These are phyloP conservation scores for Rallus crepitans DNA, from an alignment of 2,797 vertebrate genomes.

Conservation along the genomic window DNA sequence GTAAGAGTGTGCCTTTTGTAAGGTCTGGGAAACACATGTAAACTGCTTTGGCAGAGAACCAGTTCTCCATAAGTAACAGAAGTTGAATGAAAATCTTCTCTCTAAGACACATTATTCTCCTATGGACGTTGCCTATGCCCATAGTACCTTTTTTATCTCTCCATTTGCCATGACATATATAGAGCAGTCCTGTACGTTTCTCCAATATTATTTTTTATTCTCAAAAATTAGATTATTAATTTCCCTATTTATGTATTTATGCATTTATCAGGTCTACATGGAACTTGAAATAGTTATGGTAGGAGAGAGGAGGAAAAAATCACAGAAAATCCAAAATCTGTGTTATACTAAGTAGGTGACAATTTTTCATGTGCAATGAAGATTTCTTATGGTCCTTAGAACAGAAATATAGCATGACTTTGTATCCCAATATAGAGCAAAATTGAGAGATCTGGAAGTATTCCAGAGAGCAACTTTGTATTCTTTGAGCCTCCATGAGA, in stretches of 20 bases:
- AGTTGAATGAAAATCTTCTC: background rate
- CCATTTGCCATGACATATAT: background rate
- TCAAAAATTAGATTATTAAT: background rate
- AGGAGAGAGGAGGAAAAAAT: background rate
- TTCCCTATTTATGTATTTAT: background rate
- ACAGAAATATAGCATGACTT: background rate
- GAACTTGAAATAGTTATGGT: background rate
- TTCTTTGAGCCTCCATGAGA: background rate
- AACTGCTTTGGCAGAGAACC: constrained; percentile 13
- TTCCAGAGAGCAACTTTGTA: background rate
- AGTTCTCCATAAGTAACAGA: background rate
- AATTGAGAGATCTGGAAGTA: background rate
- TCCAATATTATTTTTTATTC: background rate
- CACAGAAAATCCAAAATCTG: background rate
- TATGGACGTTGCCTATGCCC: background rate
- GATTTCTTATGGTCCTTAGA: background rate
- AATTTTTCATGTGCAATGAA: background rate
- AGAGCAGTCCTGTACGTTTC: background rate
- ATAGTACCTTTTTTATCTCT: background rate
- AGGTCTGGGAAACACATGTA: constrained; percentile 30
- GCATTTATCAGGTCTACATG: background rate
- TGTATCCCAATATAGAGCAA: background rate
- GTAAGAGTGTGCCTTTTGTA: background rate
- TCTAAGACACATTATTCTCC: background rate
- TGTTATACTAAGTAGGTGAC: background rate